phyloP scores from a whole-genome alignment of 2,797 vertebrate genomes.

The Peromyscus nudipes region DNA sequence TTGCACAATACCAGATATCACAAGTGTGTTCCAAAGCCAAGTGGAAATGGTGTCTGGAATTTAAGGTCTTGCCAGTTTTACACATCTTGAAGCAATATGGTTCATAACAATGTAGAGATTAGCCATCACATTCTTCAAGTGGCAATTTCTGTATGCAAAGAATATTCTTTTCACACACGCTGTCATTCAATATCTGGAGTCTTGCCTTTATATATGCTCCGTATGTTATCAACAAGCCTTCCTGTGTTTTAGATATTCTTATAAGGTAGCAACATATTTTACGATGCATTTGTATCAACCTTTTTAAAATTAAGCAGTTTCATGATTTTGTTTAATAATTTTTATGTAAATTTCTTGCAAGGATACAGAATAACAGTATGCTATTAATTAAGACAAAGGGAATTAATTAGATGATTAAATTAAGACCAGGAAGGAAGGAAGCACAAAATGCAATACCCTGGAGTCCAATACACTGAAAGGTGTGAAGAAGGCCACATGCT shows the following conservation, averaged over 20 bases:
- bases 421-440: not conserved
- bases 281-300: not conserved
- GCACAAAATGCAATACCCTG: not conserved
- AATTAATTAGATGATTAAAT: slow-evolving; percentile 15
- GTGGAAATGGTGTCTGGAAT: slow-evolving; percentile 66
- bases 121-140: slow-evolving; percentile 44
- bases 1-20: slow-evolving; percentile 75
- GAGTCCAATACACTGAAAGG: not conserved
- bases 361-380: not conserved
- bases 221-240: not conserved
- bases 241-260: not conserved
- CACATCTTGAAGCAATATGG: slow-evolving; percentile 79
- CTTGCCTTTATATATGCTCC: not conserved
- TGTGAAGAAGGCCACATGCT: not conserved
- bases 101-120: slow-evolving; percentile 37
- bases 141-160: slow-evolving; percentile 2
- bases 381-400: not conserved
- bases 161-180: not conserved
- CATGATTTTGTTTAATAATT: not conserved
- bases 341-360: not conserved
- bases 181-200: not conserved
- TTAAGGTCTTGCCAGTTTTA: slow-evolving; percentile 60
- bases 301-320: not conserved
- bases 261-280: not conserved
- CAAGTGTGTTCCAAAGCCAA: slow-evolving; percentile 59